phyloP scores from a whole-genome alignment of 2,797 vertebrate genomes.

The Spinus pinus region DNA sequence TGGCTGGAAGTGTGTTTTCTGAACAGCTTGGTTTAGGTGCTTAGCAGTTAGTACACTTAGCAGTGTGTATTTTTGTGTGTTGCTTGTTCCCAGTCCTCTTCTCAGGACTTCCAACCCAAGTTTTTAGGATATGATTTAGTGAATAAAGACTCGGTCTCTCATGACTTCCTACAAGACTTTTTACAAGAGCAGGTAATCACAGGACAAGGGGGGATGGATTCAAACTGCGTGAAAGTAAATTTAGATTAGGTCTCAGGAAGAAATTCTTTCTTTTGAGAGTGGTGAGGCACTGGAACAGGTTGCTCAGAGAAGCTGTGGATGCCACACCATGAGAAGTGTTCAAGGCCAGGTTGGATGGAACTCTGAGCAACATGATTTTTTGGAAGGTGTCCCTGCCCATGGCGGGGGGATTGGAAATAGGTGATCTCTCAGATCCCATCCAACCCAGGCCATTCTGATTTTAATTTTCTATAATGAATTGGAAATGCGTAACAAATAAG shows the following conservation, averaged over 20 bases:
- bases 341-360: neutral
- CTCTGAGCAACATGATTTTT: neutral
- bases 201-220: neutral
- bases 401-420: neutral
- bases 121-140: neutral
- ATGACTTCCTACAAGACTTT: neutral
- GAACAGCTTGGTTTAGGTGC: neutral
- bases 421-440: neutral
- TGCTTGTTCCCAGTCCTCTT: neutral
- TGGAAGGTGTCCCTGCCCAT: neutral
- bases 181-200: neutral
- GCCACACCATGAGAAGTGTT: neutral
- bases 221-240: neutral
- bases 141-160: neutral
- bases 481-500: neutral
- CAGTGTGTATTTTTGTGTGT: fast-evolving
- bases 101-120: neutral
- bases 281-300: neutral
- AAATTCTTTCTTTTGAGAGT: neutral
- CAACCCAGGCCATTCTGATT: neutral
- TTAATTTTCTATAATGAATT: neutral
- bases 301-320: neutral
- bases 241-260: neutral
- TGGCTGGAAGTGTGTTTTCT: neutral
- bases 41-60: neutral